Evolutionary conservation across 2,113 vertebrate genomes (phyloP).

Genomic region (Paradoxurus hermaphroditus): DNA sequence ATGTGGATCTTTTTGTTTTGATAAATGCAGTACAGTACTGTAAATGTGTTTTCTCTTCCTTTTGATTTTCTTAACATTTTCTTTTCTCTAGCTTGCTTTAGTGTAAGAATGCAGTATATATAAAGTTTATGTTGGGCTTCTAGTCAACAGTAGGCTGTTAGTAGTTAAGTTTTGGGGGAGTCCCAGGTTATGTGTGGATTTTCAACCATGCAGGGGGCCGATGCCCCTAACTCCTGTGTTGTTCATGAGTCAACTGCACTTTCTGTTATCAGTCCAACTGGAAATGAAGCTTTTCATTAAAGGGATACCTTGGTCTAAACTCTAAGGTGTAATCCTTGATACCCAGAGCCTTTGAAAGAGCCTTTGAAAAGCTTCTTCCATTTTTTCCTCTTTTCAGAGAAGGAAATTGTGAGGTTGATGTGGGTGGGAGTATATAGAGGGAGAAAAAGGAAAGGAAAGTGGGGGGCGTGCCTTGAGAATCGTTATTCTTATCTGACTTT

Average conservation of each 20-base stretch:
- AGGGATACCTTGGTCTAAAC: neutral
- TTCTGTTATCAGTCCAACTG: neutral
- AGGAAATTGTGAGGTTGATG: neutral
- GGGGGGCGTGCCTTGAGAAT: neutral
- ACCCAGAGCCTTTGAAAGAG: neutral
- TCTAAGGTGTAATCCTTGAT: neutral
- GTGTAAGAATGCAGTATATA: neutral
- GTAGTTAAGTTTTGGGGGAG: neutral
- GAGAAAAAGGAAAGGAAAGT: neutral
- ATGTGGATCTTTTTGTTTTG: neutral
- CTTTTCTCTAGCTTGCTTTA: neutral
- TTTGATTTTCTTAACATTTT: neutral
- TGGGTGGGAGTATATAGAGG: neutral
- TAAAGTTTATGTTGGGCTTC: neutral
- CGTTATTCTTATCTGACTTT: neutral
- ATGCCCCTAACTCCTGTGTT: neutral
- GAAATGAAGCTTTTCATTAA: slow-evolving; percentile 1
- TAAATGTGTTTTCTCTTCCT: neutral
- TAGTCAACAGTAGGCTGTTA: neutral
- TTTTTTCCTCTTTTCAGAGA: neutral
- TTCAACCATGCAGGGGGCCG: neutral
- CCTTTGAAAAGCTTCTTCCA: neutral
- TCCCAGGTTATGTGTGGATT: neutral
- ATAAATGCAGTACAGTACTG: neutral
- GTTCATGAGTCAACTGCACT: neutral